Evolutionary conservation across 2,113 vertebrate genomes (phyloP), one percentile per base, ranked within the genome.

Genomic region (Tapirus terrestris): DNA sequence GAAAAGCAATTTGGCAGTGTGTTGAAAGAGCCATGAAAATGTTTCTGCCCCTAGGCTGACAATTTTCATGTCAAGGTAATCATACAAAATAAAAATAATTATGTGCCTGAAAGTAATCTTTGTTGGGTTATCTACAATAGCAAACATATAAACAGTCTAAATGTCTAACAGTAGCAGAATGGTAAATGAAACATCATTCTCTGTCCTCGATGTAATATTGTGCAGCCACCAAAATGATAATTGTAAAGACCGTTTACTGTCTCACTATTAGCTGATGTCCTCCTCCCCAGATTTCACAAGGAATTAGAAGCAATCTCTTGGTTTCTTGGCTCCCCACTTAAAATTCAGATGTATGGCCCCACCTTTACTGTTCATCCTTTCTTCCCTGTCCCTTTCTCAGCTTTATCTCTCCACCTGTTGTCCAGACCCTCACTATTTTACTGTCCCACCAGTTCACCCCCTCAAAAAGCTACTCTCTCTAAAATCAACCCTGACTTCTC

Each of bases 41-140:
- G 68, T 75, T 91, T 97, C 83, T 97, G 85, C 80, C 85, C 65
- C 93, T 91, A 53, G 23, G 39, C 82, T 91, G 80, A 86, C 77
- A 94, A 91, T 89, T 83, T 89, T 93, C 68, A 93, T 61, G 86
- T 92, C 12, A 67, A 95, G 8, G 93, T 97, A 98, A 85, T 96
- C 72, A 73, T 45, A 61, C 53, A 89, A 93, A 80, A 95, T 85
- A 85, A 91, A 96, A 97, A 82, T 53, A 89, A 92, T 80, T 67
- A 21, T 3, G 7, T 81, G 60, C 53, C 58, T 58, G 70, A 92
- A 96, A 93, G 45, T 58, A 72, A 72, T 91, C 60, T 95, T 91
- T 85, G 45, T 39, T 20, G 39, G 1, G 65, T 58, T 94, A 70
- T 63, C 63, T 31, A 33, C 29, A 94, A 77, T n/a, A 56, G 75